A percentile compares a stretch with the other conserved stretches of the same genome.
These are phyloP conservation scores for Colletes collaris DNA, from an alignment of 2,888 invertebrate species.

Conservation along the genomic window DNA sequence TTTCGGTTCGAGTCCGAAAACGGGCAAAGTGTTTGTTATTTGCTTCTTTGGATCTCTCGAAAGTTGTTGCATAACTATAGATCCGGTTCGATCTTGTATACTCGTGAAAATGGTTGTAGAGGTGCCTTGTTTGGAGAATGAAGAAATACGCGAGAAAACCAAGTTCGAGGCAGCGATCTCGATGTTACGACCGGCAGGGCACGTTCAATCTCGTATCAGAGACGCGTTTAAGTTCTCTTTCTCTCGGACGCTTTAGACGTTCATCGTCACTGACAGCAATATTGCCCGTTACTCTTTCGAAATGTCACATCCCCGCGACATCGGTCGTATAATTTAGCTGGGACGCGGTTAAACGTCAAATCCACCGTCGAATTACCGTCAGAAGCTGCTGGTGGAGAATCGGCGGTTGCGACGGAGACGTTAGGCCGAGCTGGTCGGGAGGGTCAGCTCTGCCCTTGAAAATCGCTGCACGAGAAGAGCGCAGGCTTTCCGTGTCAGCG, in stretches of 20 bases:
- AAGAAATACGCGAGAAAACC: not conserved
- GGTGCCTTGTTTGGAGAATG: too few relatives aligned
- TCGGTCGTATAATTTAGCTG: conserved; percentile 30
- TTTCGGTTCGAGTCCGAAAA: not conserved
- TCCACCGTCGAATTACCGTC: conserved; percentile 43
- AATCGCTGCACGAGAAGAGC: conserved; percentile 60
- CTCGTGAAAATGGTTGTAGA: too few relatives aligned
- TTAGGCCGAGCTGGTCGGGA: conserved; percentile 45
- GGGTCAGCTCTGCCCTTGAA: conserved; percentile 65
- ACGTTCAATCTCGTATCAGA: conserved; percentile 5
- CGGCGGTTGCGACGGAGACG: conserved; percentile 34
- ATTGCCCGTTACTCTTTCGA: conserved; percentile 34
- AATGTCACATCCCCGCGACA: conserved; percentile 50
- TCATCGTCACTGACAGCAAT: conserved; percentile 18
- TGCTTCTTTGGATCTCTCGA: too few relatives aligned
- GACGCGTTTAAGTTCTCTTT: conserved; percentile 3
- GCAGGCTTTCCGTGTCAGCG: conserved; percentile 66
- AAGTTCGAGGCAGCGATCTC: conserved; percentile 7
- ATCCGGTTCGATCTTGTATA: too few relatives aligned
- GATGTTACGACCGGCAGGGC: not conserved
- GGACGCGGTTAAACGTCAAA: conserved; percentile 37
- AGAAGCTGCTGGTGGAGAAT: conserved; percentile 28
- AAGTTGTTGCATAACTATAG: too few relatives aligned
- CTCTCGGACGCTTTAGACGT: conserved; percentile 5
- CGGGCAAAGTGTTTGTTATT: too few relatives aligned